These are phyloP conservation scores for Henicopernis longicauda DNA, from an alignment of 2,113 vertebrate species.

Conservation along the genomic window DNA sequence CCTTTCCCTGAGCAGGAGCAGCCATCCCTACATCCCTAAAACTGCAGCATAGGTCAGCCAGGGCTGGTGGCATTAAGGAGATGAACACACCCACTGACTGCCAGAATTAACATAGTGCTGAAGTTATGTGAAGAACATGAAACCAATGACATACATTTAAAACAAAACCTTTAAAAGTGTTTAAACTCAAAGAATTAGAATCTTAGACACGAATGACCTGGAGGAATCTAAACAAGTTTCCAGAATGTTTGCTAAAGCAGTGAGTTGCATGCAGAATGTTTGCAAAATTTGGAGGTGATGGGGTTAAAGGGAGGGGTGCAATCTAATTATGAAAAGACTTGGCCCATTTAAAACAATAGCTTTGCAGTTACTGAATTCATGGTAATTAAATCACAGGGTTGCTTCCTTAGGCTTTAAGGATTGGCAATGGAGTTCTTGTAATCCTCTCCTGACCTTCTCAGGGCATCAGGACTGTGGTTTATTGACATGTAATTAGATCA, in stretches of 20 bases:
- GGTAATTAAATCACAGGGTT: conserved; percentile 34
- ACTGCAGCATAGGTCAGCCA: neutral
- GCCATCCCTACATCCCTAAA: neutral
- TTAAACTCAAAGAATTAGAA: neutral
- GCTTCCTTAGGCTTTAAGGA: conserved; percentile 50
- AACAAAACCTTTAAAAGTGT: neutral
- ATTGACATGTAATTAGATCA: conserved; percentile 90
- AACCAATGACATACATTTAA: neutral
- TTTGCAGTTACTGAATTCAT: conserved; percentile 22
- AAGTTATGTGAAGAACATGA: neutral
- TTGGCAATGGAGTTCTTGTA: conserved; percentile 62
- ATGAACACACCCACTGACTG: neutral
- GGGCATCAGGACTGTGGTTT: conserved; percentile 74
- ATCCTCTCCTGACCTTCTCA: conserved; percentile 77
- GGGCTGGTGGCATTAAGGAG: neutral
- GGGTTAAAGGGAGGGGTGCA: neutral
- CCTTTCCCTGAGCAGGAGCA: neutral
- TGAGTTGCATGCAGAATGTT: neutral
- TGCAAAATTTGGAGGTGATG: neutral
- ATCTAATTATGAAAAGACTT: neutral
- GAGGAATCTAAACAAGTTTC: neutral
- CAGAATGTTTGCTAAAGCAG: neutral
- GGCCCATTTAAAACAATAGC: neutral
- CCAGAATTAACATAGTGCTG: neutral
- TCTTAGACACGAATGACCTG: neutral